phyloP scores from a whole-genome alignment of 2,888 invertebrate genomes.

The Ennomos fuscantarius region DNA sequence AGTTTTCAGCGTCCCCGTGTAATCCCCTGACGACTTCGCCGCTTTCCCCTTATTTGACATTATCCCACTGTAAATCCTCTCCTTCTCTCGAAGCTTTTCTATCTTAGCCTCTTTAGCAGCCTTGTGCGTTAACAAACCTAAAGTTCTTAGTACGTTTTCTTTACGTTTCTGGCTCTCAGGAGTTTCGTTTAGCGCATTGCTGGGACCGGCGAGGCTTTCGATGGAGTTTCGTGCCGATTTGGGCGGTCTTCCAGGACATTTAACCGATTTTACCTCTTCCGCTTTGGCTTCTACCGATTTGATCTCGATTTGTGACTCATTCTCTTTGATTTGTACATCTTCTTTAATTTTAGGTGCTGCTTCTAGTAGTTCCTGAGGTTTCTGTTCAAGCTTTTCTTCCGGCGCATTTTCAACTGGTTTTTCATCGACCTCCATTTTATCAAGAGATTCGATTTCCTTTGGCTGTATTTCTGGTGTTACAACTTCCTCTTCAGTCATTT shows the following conservation, averaged over 20 bases:
- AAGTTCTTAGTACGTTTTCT: slow-evolving; percentile 89
- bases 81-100: slow-evolving; percentile 82
- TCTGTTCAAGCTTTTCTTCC: slow-evolving; percentile 26
- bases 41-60: slow-evolving; percentile 63
- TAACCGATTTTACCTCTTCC: slow-evolving; percentile 43
- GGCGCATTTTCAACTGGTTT: slow-evolving; percentile 4
- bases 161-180: slow-evolving; percentile 89
- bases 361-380: slow-evolving; percentile 30
- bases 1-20: slow-evolving; percentile 93
- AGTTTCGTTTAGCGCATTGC: slow-evolving; percentile 75
- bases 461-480: slow-evolving; percentile 26
- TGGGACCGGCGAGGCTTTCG: slow-evolving; percentile 69
- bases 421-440: slow-evolving; percentile 43
- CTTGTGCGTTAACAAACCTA: slow-evolving; percentile 90
- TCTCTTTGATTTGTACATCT: slow-evolving; percentile 33
- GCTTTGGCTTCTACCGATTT: slow-evolving; percentile 39
- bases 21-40: slow-evolving; percentile 78
- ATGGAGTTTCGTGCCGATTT: slow-evolving; percentile 65
- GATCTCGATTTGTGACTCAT: slow-evolving; percentile 30
- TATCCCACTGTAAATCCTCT: slow-evolving; percentile 63
- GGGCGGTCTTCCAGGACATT: slow-evolving; percentile 47
- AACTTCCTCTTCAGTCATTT: slow-evolving; percentile 1
- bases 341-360: slow-evolving; percentile 29
- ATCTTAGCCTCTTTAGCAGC: slow-evolving; percentile 89
- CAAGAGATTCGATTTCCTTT: slow-evolving; percentile 28